Evolutionary conservation across 2,113 vertebrate species (phyloP), one percentile per base, ranked within the genome.

Genomic region (Nannobrachium achirus): DNA sequence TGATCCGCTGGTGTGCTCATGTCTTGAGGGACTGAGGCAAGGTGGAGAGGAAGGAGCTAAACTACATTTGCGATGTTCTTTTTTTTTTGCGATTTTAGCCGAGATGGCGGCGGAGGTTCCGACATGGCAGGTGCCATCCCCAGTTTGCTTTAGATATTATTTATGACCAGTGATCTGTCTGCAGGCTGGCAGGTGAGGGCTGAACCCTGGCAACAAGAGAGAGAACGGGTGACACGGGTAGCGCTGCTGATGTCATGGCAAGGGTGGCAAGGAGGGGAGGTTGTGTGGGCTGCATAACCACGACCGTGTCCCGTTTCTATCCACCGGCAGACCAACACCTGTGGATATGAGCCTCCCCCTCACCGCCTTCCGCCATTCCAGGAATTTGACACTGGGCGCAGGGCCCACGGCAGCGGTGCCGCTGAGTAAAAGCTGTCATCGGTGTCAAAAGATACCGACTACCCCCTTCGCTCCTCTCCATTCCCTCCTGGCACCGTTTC

Each of bases 401-500:
- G 13, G 2, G 55, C 66, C 82, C 67, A 66, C 72, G 67, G 75
- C 61, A 66, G 72, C 49, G 39, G 56, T 53, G 76, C 69, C 66
- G 74, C 63, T 75, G 71, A 77, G 52, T 76, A 76, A 82, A 79
- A 83, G 73, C 86, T 88, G 86, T 87, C 78, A 83, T 72, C 80
- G 25, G 75, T 56, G 72, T 59, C 25, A 33, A 68, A 76, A 77
- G 81, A 83, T 82, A 77, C 40, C 64, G 25, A 33, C 57, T 0
- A 1, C 50, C 42, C 65, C 69, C 73, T 51, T 75, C 72, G 44
- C 57, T 51, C 73, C 51, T 63, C 61, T 71, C 40, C 56, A 8
- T 66, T 68, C 55, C 11, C 50, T 75, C 74, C 55, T 20, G 4
- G 19, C 6, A 20, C 49, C 4, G 9, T 40, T 10, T 20, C 6